phyloP scores from a whole-genome alignment of 2,797 vertebrate species.

The Anabacerthia variegaticeps region DNA sequence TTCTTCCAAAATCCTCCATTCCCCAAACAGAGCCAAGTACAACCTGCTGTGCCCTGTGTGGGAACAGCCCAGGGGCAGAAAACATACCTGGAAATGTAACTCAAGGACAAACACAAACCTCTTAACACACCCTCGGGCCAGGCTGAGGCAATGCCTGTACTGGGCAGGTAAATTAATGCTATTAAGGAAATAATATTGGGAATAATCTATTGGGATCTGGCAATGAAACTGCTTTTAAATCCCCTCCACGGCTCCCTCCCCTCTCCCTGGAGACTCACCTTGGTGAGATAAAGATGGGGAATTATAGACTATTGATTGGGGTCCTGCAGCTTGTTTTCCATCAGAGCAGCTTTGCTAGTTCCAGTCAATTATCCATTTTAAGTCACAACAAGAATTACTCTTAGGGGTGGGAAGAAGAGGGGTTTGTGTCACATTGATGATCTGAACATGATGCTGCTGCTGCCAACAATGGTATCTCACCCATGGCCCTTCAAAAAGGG shows the following conservation, averaged over 20 bases:
- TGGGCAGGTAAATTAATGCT: not conserved
- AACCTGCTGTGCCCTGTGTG: not conserved
- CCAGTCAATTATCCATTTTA: not conserved
- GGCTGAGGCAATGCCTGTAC: accelerated
- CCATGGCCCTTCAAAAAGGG: not conserved
- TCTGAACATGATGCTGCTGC: not conserved
- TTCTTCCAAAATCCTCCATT: not conserved
- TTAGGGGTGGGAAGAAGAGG: not conserved
- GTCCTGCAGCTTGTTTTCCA: not conserved
- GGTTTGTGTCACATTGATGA: accelerated
- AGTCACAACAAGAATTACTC: not conserved
- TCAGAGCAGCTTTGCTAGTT: not conserved
- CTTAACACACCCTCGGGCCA: not conserved
- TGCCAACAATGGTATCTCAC: accelerated
- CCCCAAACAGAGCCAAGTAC: not conserved
- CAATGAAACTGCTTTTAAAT: not conserved
- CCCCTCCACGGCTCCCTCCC: accelerated
- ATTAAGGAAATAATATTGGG: not conserved
- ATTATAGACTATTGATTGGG: not conserved
- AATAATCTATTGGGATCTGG: not conserved
- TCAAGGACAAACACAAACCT: not conserved
- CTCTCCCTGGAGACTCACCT: not conserved
- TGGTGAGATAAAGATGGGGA: not conserved
- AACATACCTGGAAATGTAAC: not conserved
- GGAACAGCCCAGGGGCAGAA: not conserved